Conservation (phyloP, 2,113 vertebrate genomes). For the Pseudonaja textilis region DNA sequence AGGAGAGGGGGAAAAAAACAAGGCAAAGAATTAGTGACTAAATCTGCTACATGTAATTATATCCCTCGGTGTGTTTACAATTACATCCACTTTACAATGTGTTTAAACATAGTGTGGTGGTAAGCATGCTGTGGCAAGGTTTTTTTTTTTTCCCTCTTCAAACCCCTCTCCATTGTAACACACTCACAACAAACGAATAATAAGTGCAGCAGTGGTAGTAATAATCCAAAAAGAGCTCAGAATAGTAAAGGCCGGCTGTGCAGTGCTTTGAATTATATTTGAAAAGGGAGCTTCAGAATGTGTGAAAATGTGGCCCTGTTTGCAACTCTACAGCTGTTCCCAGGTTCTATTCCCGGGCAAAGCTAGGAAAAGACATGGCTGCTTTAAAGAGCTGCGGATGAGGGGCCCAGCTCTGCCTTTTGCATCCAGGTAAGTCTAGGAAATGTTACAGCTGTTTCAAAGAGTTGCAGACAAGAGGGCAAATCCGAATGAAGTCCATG, state of each 20-base stretch:
- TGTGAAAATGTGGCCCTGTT: background rate
- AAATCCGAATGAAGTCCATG: background rate
- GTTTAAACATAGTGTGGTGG: conserved; percentile 73
- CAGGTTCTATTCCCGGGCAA: conserved; percentile 35
- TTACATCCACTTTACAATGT: conserved; percentile 78
- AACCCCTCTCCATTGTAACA: conserved; percentile 35
- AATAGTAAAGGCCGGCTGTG: conserved; percentile 48
- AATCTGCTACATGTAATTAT: conserved; percentile 82
- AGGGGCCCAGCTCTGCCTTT: background rate
- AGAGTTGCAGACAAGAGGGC: background rate
- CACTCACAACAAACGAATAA: conserved; percentile 65
- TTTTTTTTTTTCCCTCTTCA: conserved; percentile 48
- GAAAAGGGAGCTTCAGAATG: background rate
- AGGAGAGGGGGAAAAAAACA: conserved; percentile 35
- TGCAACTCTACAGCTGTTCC: background rate
- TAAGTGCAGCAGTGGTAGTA: conserved; percentile 25
- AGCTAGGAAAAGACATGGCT: background rate
- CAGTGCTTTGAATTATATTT: background rate
- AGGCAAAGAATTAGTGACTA: conserved; percentile 78
- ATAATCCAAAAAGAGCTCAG: conserved; percentile 51
- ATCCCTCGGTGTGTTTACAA: conserved; percentile 80
- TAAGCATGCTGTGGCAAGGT: conserved; percentile 71
- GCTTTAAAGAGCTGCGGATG: background rate
- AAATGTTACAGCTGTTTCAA: background rate
- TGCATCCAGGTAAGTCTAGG: background rate